A percentile compares a stretch with the other conserved stretches of the same genome.
These are phyloP conservation scores for Xanthorhoe designata DNA, from an alignment of 2,888 invertebrate species.

Conservation along the genomic window DNA sequence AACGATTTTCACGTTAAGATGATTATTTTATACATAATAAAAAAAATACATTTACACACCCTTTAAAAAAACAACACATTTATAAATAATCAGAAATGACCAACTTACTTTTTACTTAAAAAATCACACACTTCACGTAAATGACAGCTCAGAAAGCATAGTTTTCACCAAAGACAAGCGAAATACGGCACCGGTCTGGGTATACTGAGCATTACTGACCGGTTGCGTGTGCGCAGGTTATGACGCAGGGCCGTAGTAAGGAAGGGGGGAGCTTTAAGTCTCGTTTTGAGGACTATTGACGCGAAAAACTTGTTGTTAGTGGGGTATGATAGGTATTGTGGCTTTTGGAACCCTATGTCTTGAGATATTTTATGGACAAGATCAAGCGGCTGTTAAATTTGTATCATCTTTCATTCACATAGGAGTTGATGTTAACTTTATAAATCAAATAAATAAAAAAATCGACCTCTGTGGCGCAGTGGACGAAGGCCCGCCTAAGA, in stretches of 20 bases:
- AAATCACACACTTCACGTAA: conserved; percentile 1
- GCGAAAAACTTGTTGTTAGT: background rate
- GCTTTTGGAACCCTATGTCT: background rate
- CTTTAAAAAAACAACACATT: no score
- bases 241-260: conserved; percentile 11
- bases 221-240: conserved; percentile 20
- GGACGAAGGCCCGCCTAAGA: no score
- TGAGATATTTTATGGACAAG: no score
- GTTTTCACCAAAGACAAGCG: conserved; percentile 12
- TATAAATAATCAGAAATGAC: background rate
- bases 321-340: no score
- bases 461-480: no score
- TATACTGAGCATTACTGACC: conserved; percentile 21
- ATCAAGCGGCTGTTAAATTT: no score
- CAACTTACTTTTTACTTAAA: conserved; percentile 3
- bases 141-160: background rate
- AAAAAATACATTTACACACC: no score
- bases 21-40: no score
- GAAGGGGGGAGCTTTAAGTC: background rate
- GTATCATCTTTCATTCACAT: no score
- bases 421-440: no score
- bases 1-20: no score
- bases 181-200: conserved; percentile 8
- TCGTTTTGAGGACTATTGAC: background rate
- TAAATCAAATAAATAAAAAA: no score